Evolutionary conservation across 2,888 invertebrate genomes (phyloP), one percentile per base, ranked within the genome.

Genomic region (Bhutanitis thaidina): DNA sequence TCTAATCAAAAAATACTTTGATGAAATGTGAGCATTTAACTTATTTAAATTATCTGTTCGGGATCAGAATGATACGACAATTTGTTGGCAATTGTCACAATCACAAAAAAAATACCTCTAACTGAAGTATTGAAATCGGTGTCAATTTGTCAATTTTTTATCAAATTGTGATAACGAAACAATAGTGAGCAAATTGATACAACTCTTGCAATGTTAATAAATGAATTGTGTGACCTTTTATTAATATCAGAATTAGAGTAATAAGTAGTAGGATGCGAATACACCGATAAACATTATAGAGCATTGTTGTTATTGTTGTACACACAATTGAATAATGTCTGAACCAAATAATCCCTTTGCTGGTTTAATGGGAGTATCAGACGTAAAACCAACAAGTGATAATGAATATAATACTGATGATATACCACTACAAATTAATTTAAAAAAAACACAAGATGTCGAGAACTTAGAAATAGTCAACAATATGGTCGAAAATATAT

Each of bases 401-500:
- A 40, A 69, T 52, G 63, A 69, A 20, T 65, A 55, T 32, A 67
- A 58, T 56, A 71, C 74, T n/a, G 71, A 65, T 37, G 71, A 59
- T 53, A 46, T 63, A 30, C 43, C 67, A 10, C 45, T 76, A 54
- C 68, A 71, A 62, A 63, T 63, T 16, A 61, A 65, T 47, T 60
- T 70, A 7, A 77, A 74, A 55, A 67, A 71, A 48, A 60, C 70
- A 10, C 60, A 69, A 55, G 71, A 69, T 54, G 67, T 65, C 44
- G 71, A 78, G 59, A 75, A 80, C 56, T 57, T 67, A 49, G 70
- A 74, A 63, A 74, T 75, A 59, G 75, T 92, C 52, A 91, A 91
- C 63, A 77, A 74, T 56, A 77, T 94, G 43, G 90, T 94, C 27
- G 94, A 95, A 74, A 90, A 92, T 67, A 91, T 95, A 67, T 94